A percentile compares a stretch with the other conserved stretches of the same genome.
Evolutionary conservation across 2,797 vertebrate species (phyloP).

Genomic region (Lepus oiostolus): DNA sequence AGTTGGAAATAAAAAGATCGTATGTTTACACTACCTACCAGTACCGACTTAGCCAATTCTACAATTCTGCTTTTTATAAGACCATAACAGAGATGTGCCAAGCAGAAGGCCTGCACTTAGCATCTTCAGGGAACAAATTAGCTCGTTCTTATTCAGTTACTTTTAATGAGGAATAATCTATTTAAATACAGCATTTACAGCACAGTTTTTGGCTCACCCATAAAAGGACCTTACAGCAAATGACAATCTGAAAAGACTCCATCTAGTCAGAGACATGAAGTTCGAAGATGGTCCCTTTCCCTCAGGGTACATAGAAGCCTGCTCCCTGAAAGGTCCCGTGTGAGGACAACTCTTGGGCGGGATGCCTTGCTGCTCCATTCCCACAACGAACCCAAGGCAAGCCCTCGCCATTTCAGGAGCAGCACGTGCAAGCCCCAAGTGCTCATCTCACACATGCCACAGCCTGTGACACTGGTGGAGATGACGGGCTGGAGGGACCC

Average conservation of each 20-base stretch:
- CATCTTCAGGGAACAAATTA: conserved; percentile 39
- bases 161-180: neutral
- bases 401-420: neutral
- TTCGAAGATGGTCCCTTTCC: neutral
- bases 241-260: neutral
- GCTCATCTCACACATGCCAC: neutral
- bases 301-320: neutral
- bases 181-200: neutral
- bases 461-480: neutral
- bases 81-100: neutral
- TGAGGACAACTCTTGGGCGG: neutral
- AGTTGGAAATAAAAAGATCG: conserved; percentile 75
- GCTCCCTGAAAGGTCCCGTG: neutral
- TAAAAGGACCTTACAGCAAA: neutral
- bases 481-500: neutral
- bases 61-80: neutral
- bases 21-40: conserved; percentile 34
- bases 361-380: neutral
- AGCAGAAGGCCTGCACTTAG: conserved; percentile 17
- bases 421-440: neutral
- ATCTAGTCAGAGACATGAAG: neutral
- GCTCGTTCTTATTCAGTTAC: neutral
- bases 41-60: neutral
- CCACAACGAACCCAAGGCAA: neutral
- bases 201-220: neutral